Conservation (phyloP, 2,113 vertebrate genomes). For the Lutjanus erythropterus region DNA sequence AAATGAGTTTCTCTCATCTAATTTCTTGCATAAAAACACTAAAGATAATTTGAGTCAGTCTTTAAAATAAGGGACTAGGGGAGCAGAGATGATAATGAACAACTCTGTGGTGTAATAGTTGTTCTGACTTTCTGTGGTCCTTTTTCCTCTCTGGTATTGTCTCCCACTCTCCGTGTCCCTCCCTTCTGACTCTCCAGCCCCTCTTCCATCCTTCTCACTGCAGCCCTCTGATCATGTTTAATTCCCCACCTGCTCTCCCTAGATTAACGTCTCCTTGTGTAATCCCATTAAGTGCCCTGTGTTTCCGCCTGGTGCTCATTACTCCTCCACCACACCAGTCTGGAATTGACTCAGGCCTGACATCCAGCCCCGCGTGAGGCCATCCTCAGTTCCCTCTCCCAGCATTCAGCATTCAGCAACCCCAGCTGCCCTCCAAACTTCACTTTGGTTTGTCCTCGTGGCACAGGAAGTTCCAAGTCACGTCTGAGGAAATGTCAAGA, state of each 20-base stretch:
- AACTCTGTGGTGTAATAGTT: constrained; percentile 33
- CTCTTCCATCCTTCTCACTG: constrained; percentile 52
- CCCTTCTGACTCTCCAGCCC: constrained; percentile 20
- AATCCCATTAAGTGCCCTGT: constrained; percentile 81
- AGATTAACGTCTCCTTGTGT: constrained; percentile 81
- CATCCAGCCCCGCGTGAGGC: constrained; percentile 46
- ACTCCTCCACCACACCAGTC: constrained; percentile 61
- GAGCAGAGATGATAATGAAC: constrained; percentile 37
- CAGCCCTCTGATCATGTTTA: constrained; percentile 78
- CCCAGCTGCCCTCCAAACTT: constrained; percentile 35
- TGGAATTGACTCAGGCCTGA: constrained; percentile 62
- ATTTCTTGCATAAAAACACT: constrained; percentile 54
- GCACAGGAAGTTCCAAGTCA: constrained; percentile 7
- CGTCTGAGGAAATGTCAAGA: background rate
- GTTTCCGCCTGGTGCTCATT: constrained; percentile 73
- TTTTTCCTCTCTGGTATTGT: constrained; percentile 21
- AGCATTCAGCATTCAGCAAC: background rate
- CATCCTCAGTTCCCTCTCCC: constrained; percentile 21
- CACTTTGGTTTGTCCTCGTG: constrained; percentile 28
- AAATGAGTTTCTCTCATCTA: constrained; percentile 54
- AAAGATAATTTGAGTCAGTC: constrained; percentile 50
- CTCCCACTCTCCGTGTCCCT: constrained; percentile 6
- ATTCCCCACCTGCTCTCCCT: constrained; percentile 81
- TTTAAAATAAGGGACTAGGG: constrained; percentile 27
- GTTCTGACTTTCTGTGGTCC: constrained; percentile 31